A percentile compares a stretch with the other conserved stretches of the same genome.
Conservation (phyloP, 2,113 vertebrate species). For the Piprites chloris region DNA sequence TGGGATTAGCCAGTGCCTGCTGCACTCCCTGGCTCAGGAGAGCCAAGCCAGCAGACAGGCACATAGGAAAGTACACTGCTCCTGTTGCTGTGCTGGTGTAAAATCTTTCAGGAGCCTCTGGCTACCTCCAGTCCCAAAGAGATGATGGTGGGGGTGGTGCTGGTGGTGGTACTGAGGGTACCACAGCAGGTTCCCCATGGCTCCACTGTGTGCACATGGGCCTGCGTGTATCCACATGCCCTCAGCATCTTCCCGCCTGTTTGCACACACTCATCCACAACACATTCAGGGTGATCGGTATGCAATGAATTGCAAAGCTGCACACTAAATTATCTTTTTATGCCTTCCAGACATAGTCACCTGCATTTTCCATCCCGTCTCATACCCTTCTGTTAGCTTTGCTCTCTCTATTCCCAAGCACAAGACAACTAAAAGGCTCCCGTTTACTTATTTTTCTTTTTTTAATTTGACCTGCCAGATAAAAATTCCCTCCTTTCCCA, state of each 20-base stretch:
- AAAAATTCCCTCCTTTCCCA: background rate
- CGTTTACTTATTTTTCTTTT: background rate
- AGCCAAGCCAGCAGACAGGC: background rate
- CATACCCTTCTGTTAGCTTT: background rate
- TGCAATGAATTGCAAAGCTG: slow-evolving; percentile 6
- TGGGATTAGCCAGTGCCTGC: fast-evolving
- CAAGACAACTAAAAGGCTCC: background rate
- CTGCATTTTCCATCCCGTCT: slow-evolving; percentile 3
- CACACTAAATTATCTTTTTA: background rate
- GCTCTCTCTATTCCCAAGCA: background rate
- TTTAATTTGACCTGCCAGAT: background rate
- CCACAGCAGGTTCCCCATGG: fast-evolving
- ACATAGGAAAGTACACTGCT: fast-evolving
- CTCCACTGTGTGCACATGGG: fast-evolving
- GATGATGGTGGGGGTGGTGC: background rate
- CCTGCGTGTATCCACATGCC: fast-evolving
- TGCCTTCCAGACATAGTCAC: slow-evolving; percentile 1
- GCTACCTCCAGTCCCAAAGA: background rate
- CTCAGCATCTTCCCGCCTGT: background rate
- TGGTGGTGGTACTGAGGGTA: background rate
- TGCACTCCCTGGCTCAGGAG: fast-evolving
- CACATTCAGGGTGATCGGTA: background rate
- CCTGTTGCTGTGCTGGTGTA: fast-evolving
- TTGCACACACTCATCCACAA: background rate
- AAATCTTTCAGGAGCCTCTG: fast-evolving